These are phyloP conservation scores for Nymphicus hollandicus DNA, from an alignment of 2,113 vertebrate genomes.

Conservation along the genomic window DNA sequence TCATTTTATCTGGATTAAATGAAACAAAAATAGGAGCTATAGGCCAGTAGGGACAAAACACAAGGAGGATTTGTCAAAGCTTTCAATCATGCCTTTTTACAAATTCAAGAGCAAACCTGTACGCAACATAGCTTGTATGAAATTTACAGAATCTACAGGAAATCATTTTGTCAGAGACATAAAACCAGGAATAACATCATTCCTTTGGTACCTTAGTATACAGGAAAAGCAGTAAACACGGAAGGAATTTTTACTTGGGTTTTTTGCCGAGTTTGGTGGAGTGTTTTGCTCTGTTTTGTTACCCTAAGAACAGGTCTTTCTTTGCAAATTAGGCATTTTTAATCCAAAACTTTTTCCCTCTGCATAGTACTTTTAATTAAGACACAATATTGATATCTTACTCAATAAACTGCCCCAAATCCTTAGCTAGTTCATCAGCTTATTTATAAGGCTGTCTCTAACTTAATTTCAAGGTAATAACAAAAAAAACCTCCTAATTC, in stretches of 20 bases:
- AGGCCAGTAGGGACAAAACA: neutral
- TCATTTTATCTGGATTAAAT: neutral
- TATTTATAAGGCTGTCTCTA: neutral
- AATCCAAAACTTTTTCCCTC: neutral
- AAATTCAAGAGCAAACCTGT: neutral
- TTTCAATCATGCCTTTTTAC: neutral
- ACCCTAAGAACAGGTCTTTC: neutral
- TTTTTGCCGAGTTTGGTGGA: neutral
- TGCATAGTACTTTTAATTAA: neutral
- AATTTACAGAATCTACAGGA: neutral
- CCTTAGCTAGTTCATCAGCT: neutral
- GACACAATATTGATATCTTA: neutral
- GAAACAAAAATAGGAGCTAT: neutral
- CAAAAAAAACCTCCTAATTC: neutral
- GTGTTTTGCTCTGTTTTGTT: neutral
- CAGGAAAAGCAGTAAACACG: neutral
- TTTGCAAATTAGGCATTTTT: neutral
- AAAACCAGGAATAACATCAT: neutral
- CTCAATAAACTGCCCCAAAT: neutral
- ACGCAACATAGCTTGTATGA: neutral
- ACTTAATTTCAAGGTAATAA: neutral
- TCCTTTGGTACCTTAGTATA: neutral
- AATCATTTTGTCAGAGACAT: neutral
- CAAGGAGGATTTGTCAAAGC: neutral
- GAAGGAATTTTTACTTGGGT: neutral